A percentile compares a stretch with the other conserved stretches of the same genome.
phyloP scores from a whole-genome alignment of 2,797 vertebrate genomes.

The Cossypha polioptera region DNA sequence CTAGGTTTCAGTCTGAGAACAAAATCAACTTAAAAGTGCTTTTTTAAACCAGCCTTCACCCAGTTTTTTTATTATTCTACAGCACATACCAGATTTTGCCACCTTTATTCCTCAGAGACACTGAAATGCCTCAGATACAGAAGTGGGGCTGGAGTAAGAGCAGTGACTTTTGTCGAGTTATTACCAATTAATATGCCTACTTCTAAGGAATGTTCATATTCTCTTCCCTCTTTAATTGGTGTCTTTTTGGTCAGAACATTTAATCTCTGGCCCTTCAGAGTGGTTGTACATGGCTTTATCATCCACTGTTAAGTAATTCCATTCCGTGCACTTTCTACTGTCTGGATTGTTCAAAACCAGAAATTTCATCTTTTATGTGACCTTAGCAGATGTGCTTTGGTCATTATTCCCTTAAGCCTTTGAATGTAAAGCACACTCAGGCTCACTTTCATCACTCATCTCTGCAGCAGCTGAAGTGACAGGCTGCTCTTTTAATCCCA shows the following conservation, averaged over 20 bases:
- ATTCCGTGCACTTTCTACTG: not conserved
- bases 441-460: not conserved
- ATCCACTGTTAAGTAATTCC: not conserved
- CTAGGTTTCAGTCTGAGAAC: not conserved
- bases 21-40: not conserved
- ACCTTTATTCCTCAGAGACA: not conserved
- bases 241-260: not conserved
- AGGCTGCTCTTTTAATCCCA: not conserved
- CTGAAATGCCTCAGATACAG: not conserved
- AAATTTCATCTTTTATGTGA: not conserved
- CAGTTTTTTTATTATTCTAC: not conserved
- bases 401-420: not conserved
- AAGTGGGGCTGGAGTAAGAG: not conserved
- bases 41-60: not conserved
- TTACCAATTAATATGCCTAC: not conserved
- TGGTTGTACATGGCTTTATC: not conserved
- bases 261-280: not conserved
- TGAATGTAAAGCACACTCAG: not conserved
- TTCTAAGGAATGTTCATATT: not conserved
- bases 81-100: not conserved
- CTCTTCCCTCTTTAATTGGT: constrained; percentile 3
- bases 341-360: not conserved
- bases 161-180: not conserved
- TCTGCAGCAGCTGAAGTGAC: not conserved
- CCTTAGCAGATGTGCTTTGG: not conserved